Evolutionary conservation across 2,797 vertebrate genomes (phyloP), one percentile per base, ranked within the genome.

Genomic region (Sparidentex hasta): DNA sequence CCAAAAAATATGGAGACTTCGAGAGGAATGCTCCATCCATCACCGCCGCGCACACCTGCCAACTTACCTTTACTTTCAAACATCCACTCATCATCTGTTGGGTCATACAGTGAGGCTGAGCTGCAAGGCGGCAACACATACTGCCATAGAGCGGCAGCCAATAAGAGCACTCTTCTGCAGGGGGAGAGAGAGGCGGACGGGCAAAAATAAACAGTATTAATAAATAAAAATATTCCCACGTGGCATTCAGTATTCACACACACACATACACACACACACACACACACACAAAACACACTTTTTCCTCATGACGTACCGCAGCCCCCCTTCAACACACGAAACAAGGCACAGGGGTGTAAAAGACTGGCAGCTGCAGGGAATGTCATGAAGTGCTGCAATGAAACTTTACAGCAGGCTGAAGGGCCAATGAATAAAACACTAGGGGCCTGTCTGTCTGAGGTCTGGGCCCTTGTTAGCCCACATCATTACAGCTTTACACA

Each of bases 141-240:
- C 96, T 97, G 41, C 98, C 98, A 1, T 99, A 99, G 14, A 99
- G 96, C 6, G 98, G 98, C 86, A 98, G 94, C 97, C 97, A 98
- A 82, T 96, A 97, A 0, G 97, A 96, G 81, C 95, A 97, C 89
- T 98, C 97, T 83, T 99, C 98, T 98, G 56, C 27, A 85, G 71
- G 69, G 72, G 65, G 56, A 83, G 65, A 83, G 65, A 38, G 20
- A 78, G 25, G 70, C 9, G 61, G 74, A 77, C n/a, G 54, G 68
- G 62, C 20, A 50, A 56, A 81, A 75, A 85, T 44, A 83, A 83
- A 83, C 76, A 83, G 0, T 14, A 70, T 76, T 33, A 88, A 83
- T 84, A 82, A 80, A 86, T 76, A 51, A 84, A 72, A 85, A 72
- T 51, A 82, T 74, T 41, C 21, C 65, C 66, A 73, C 55, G 57